These are phyloP conservation scores for Toxonevra muliebris DNA, from an alignment of 2,888 invertebrate species.

Conservation along the genomic window DNA sequence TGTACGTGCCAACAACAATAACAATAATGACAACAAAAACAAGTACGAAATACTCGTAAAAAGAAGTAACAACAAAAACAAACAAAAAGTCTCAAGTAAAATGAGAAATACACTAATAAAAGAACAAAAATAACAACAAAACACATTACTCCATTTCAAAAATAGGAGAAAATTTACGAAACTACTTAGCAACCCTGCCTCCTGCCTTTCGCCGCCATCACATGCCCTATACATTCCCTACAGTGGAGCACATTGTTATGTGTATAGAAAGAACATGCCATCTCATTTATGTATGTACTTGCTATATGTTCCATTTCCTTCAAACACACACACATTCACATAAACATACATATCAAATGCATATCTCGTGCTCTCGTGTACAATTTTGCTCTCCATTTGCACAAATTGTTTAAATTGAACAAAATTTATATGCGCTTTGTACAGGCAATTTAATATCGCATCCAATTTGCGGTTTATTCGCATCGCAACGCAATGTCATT, in stretches of 20 bases:
- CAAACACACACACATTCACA: slow-evolving; percentile 7
- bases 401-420: slow-evolving; percentile 60
- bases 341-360: neutral
- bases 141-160: slow-evolving; percentile 24
- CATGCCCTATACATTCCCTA: no score
- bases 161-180: slow-evolving; percentile 30
- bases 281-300: neutral
- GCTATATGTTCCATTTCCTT: neutral
- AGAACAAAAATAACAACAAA: slow-evolving; percentile 1
- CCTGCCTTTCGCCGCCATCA: neutral
- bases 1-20: slow-evolving; percentile 29
- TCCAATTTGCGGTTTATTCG: slow-evolving; percentile 65
- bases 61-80: slow-evolving; percentile 22
- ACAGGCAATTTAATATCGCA: slow-evolving; percentile 65
- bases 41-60: slow-evolving; percentile 27
- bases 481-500: slow-evolving; percentile 30
- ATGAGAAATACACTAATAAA: slow-evolving; percentile 6
- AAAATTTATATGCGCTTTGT: slow-evolving; percentile 61
- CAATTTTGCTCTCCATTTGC: slow-evolving; percentile 42
- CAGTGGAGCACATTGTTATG: no score
- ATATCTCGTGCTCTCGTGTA: slow-evolving; percentile 25
- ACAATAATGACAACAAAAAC: slow-evolving; percentile 8
- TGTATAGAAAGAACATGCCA: no score
- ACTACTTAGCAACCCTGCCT: slow-evolving; percentile 30
- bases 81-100: slow-evolving; percentile 10